A percentile compares a stretch with the other conserved stretches of the same genome.
Conservation (phyloP, 2,888 invertebrate genomes). For the Cataglyphis altisquamis region DNA sequence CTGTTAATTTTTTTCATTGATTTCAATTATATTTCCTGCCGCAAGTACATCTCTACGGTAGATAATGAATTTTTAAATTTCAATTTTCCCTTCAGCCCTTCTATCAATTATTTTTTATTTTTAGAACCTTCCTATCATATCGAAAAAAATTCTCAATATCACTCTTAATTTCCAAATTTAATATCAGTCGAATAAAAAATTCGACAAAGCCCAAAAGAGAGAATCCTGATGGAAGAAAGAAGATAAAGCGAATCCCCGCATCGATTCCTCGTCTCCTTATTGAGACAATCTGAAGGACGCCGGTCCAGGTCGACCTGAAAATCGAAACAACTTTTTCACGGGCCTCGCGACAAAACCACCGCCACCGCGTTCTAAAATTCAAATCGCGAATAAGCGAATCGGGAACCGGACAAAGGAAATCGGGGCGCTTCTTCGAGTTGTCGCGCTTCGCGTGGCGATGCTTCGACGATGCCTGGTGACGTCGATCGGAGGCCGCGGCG, state of each 20-base stretch:
- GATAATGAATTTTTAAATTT: no score
- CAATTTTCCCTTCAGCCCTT: no score
- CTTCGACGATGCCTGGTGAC: neutral
- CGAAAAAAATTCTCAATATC: neutral
- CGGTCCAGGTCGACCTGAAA: constrained; percentile 65
- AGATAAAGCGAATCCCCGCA: neutral
- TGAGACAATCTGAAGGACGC: constrained; percentile 65
- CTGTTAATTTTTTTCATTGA: no score
- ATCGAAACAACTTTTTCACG: constrained; percentile 76
- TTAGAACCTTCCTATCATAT: neutral
- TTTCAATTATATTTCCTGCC: no score
- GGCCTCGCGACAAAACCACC: constrained; percentile 78
- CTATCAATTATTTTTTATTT: no score
- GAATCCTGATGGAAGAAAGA: neutral
- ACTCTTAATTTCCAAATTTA: no score
- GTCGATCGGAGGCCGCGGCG: constrained; percentile 14
- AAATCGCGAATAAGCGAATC: constrained; percentile 58
- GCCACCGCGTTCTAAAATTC: constrained; percentile 76
- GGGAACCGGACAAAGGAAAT: neutral
- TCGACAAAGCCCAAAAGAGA: no score
- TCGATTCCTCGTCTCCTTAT: constrained; percentile 66
- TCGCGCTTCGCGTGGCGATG: constrained; percentile 22
- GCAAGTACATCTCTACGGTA: no score
- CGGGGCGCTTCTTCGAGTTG: constrained; percentile 41
- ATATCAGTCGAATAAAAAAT: neutral